Evolutionary conservation across 2,113 vertebrate species (phyloP).

Genomic region (Larimichthys crocea): DNA sequence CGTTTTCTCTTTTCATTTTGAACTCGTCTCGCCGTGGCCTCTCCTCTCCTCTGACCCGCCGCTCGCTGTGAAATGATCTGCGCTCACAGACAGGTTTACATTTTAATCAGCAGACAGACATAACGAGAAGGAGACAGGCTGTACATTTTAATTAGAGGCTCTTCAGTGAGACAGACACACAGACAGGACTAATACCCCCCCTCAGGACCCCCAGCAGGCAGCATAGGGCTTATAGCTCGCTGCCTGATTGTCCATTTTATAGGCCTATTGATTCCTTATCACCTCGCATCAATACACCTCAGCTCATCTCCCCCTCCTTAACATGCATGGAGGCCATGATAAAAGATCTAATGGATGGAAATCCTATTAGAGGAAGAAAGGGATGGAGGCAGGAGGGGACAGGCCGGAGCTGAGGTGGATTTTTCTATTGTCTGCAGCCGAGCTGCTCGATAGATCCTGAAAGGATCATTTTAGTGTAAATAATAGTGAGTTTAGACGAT

Average conservation of each 20-base stretch:
- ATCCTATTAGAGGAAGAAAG: slow-evolving; percentile 57
- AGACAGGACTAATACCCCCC: slow-evolving; percentile 52
- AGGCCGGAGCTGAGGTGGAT: neutral
- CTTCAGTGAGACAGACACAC: slow-evolving; percentile 45
- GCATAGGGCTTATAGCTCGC: slow-evolving; percentile 14
- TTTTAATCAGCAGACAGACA: slow-evolving; percentile 40
- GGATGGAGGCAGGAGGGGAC: neutral
- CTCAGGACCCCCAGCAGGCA: slow-evolving; percentile 37
- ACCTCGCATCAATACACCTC: slow-evolving; percentile 62
- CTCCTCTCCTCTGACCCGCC: neutral
- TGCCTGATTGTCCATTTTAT: slow-evolving; percentile 77
- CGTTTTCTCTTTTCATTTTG: neutral
- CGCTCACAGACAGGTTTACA: slow-evolving; percentile 25
- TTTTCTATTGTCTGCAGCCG: slow-evolving; percentile 29
- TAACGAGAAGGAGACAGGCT: slow-evolving; percentile 50
- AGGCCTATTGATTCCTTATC: slow-evolving; percentile 78
- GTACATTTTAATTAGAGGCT: slow-evolving; percentile 69
- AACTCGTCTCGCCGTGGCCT: accelerated
- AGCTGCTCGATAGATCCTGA: slow-evolving; percentile 19
- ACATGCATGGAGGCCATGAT: slow-evolving; percentile 69
- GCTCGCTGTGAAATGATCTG: neutral
- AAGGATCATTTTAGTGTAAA: slow-evolving; percentile 10
- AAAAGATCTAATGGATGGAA: slow-evolving; percentile 61
- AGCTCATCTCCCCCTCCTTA: slow-evolving; percentile 66
- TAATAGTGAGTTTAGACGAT: slow-evolving; percentile 5